Percentiles rank a stretch among this genome's conserved stretches.
These are phyloP conservation scores for Ganaspis brasiliensis DNA, from an alignment of 2,888 invertebrate species.

Conservation along the genomic window DNA sequence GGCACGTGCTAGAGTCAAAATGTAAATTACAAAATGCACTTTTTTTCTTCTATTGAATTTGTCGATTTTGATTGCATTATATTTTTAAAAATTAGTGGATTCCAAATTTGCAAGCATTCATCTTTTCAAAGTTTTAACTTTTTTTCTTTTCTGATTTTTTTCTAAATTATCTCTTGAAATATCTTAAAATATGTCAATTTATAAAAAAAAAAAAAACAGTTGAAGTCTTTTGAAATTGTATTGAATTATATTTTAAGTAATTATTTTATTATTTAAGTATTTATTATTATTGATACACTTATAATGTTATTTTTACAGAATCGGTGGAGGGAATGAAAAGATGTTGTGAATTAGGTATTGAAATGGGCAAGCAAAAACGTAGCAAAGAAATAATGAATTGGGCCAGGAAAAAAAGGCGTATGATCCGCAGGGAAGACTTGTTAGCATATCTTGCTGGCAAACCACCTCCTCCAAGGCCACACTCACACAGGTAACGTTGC, in stretches of 20 bases:
- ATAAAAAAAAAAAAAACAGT: too few relatives aligned
- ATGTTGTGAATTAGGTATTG: constrained; percentile 86
- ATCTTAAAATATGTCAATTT: too few relatives aligned
- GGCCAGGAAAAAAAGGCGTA: constrained; percentile 88
- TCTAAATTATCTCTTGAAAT: too few relatives aligned
- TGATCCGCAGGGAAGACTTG: constrained; percentile 89
- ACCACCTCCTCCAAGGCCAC: constrained; percentile 84
- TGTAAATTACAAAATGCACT: too few relatives aligned
- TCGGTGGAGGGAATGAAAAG: constrained; percentile 87
- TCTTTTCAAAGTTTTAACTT: too few relatives aligned
- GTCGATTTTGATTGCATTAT: too few relatives aligned
- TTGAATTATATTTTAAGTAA: not conserved
- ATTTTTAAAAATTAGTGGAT: too few relatives aligned
- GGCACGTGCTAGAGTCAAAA: too few relatives aligned
- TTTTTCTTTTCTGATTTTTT: too few relatives aligned
- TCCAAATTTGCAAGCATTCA: too few relatives aligned
- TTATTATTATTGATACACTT: not conserved
- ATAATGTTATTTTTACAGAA: constrained; percentile 81
- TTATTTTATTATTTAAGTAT: not conserved
- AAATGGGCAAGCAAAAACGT: constrained; percentile 88
- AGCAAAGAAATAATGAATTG: constrained; percentile 89
- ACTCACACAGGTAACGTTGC: constrained; percentile 80
- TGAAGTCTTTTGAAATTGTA: too few relatives aligned
- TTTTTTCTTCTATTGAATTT: too few relatives aligned
- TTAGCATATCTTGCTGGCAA: constrained; percentile 89